A percentile compares a stretch with the other conserved stretches of the same genome.
These are phyloP conservation scores for Miltochrista miniata DNA, from an alignment of 2,888 invertebrate species.

Conservation along the genomic window DNA sequence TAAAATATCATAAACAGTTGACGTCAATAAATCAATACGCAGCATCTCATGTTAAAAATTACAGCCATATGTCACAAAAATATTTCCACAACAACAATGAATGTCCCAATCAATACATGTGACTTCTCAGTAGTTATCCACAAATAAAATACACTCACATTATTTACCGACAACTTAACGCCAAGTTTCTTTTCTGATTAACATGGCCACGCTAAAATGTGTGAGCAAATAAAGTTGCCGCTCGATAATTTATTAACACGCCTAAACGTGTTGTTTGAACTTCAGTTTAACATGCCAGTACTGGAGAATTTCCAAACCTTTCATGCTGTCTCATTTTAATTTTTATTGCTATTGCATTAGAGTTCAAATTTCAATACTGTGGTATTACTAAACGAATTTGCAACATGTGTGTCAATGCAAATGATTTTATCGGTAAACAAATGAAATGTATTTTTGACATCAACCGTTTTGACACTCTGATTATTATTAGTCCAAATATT, in stretches of 20 bases:
- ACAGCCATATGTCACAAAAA: background rate
- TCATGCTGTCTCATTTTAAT: slow-evolving; percentile 6
- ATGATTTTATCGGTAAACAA: slow-evolving; percentile 15
- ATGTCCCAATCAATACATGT: slow-evolving; percentile 28
- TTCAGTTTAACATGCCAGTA: slow-evolving; percentile 38
- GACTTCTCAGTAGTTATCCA: slow-evolving; percentile 24
- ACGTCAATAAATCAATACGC: no score
- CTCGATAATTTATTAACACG: slow-evolving; percentile 68
- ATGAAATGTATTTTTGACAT: slow-evolving; percentile 11
- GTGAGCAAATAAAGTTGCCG: slow-evolving; percentile 50
- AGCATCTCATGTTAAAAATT: no score
- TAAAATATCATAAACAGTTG: no score
- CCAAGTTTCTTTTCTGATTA: slow-evolving; percentile 65
- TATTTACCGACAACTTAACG: slow-evolving; percentile 64
- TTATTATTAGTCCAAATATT: background rate
- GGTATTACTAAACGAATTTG: slow-evolving; percentile 13
- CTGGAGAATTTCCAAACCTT: slow-evolving; percentile 37
- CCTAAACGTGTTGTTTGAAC: slow-evolving; percentile 49
- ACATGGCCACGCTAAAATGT: slow-evolving; percentile 63
- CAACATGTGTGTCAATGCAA: slow-evolving; percentile 20
- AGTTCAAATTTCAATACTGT: background rate
- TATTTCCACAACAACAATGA: slow-evolving; percentile 8
- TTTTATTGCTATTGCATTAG: background rate
- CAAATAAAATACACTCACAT: slow-evolving; percentile 27
- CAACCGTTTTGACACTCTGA: slow-evolving; percentile 6